Conservation (phyloP, 2,888 invertebrate genomes). For the Pollenia labialis region DNA sequence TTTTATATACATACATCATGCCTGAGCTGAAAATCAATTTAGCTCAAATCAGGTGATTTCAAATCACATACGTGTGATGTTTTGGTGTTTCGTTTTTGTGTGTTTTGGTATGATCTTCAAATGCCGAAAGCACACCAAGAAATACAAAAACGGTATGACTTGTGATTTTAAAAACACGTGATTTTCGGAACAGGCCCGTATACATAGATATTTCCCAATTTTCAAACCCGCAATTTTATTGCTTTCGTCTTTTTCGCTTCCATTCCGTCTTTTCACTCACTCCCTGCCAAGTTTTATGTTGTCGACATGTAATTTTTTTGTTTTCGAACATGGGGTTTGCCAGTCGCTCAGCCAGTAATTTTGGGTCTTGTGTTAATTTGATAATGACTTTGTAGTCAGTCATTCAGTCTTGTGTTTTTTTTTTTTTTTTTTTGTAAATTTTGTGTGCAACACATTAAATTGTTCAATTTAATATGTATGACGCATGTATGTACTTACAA, state of each 20-base stretch:
- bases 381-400: conserved; percentile 68
- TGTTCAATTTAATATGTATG: conserved; percentile 45
- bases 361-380: conserved; percentile 68
- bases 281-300: neutral
- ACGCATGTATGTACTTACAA: conserved; percentile 37
- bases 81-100: too few relatives aligned
- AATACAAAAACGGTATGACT: too few relatives aligned
- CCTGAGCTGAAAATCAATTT: too few relatives aligned
- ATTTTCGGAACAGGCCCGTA: too few relatives aligned
- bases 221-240: neutral
- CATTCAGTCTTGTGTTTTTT: neutral
- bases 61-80: too few relatives aligned
- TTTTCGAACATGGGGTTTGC: conserved; percentile 35
- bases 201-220: too few relatives aligned
- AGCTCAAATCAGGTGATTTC: too few relatives aligned
- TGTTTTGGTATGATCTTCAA: too few relatives aligned
- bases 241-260: neutral
- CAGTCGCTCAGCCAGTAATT: conserved; percentile 39
- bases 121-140: too few relatives aligned
- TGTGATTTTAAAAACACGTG: too few relatives aligned
- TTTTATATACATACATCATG: too few relatives aligned
- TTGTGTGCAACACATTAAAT: conserved; percentile 57
- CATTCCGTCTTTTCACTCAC: conserved; percentile 5
- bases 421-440: conserved; percentile 4
- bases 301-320: conserved; percentile 1